Conservation (phyloP, 2,113 vertebrate genomes). For the Cavia aperea region DNA sequence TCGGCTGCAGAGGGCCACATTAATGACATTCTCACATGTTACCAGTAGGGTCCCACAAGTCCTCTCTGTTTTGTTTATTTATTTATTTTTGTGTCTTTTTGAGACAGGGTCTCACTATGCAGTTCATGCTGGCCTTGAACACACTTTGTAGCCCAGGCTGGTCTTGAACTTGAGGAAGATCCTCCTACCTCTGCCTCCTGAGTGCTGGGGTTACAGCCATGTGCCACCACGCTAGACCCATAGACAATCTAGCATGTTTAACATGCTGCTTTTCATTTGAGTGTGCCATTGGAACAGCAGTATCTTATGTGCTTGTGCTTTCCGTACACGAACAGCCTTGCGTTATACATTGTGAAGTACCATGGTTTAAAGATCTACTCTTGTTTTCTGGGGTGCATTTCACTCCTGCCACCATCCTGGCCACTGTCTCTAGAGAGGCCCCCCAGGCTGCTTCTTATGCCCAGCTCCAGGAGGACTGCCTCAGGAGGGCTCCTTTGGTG, state of each 20-base stretch:
- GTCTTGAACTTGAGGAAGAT: too few species aligned
- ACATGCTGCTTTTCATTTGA: background rate
- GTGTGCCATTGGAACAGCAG: background rate
- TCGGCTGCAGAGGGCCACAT: background rate
- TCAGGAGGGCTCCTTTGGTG: background rate
- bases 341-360: background rate
- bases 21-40: constrained; percentile 11
- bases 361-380: background rate
- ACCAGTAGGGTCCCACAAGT: background rate
- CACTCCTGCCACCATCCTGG: background rate
- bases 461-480: background rate
- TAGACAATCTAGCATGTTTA: background rate
- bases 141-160: too few species aligned
- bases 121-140: too few species aligned
- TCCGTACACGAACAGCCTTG: background rate
- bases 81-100: too few species aligned
- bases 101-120: too few species aligned
- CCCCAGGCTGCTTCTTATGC: background rate
- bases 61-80: background rate
- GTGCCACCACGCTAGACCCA: too few species aligned
- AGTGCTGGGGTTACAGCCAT: too few species aligned
- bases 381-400: background rate
- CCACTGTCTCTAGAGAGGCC: too few species aligned
- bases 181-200: too few species aligned
- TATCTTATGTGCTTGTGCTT: constrained; percentile 5